Base-by-base conservation (phyloP, 2,888 invertebrate species). In the Idaea aversata region DNA sequence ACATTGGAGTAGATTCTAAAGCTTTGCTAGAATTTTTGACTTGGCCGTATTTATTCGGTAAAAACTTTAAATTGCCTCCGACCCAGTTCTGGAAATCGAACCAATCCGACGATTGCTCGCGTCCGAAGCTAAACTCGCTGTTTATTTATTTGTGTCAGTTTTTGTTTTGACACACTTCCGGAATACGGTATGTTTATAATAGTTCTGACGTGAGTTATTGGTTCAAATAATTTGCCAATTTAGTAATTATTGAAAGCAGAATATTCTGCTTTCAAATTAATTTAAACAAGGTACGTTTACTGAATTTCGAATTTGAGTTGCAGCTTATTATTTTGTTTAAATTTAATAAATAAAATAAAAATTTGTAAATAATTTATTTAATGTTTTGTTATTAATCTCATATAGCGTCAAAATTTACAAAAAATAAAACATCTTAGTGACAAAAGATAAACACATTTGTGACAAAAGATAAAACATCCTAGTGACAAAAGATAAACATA, bases 61-160 rank as follows among this genome's bases (percentile, higher is more conserved):
- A 87, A 90, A 91, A 91, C 87, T 92, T 92, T 91, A 91, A 91
- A 91, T 91, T 91, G 88, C 87, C 85, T 88, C 81, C 84, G 90
- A 88, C 90, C 90, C 82, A 90, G 86, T 91, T 91, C 74, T 79
- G 81, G 77, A 83, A 83, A 87, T 87, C 86, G 86, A 86, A 86
- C 87, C 87, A 87, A 88, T 90, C 83, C 79, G 75, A 81, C 84
- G 83, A 89, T 88, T 86, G 88, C 84, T 81, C 84, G 76, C 83
- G 79, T 81, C 81, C 79, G 75, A 79, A 76, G 79, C 77, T 81
- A 83, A 81, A 81, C 79, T 85, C 81, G 76, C 77, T 77, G 70
- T 81, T 81, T 81, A 78, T 82, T 82, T 82, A 84, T 83, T 80
- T 79, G 69, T 73, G 72, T 78, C 76, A 77, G 80, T 77, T 76